phyloP scores from a whole-genome alignment of 2,113 vertebrate genomes.

The Dasyurus viverrinus region DNA sequence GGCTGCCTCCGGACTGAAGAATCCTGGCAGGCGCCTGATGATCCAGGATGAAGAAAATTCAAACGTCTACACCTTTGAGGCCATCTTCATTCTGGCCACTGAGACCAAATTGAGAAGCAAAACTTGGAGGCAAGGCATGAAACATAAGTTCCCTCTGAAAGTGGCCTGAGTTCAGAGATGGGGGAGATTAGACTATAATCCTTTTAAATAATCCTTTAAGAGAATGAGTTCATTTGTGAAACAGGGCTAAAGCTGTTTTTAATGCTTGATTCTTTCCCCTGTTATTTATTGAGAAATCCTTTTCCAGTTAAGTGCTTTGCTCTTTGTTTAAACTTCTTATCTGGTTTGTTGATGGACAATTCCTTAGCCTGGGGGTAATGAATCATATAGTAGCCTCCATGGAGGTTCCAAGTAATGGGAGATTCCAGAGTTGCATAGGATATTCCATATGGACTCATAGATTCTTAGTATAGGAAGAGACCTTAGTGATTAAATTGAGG shows the following conservation, averaged over 20 bases:
- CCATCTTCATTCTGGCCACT: not conserved
- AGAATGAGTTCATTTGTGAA: not conserved
- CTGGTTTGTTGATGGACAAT: not conserved
- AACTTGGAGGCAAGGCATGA: not conserved
- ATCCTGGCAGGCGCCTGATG: not conserved
- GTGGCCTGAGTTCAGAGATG: not conserved
- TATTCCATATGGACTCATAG: not conserved
- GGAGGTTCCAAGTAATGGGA: not conserved
- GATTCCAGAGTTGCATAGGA: not conserved
- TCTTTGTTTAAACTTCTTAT: not conserved
- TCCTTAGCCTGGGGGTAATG: not conserved
- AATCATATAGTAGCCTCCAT: not conserved
- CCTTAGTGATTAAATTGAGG: not conserved
- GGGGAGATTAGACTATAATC: not conserved
- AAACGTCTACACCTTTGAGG: not conserved
- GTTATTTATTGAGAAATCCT: not conserved
- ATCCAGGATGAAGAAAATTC: not conserved
- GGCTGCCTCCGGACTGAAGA: not conserved
- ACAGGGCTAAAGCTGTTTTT: not conserved
- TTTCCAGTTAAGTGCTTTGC: not conserved
- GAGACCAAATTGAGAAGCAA: not conserved
- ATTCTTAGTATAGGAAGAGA: not conserved
- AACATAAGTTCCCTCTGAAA: not conserved
- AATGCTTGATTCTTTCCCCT: not conserved
- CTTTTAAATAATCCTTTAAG: not conserved